Evolutionary conservation across 2,888 invertebrate genomes (phyloP).

Genomic region (Gandaritis pyraliata): DNA sequence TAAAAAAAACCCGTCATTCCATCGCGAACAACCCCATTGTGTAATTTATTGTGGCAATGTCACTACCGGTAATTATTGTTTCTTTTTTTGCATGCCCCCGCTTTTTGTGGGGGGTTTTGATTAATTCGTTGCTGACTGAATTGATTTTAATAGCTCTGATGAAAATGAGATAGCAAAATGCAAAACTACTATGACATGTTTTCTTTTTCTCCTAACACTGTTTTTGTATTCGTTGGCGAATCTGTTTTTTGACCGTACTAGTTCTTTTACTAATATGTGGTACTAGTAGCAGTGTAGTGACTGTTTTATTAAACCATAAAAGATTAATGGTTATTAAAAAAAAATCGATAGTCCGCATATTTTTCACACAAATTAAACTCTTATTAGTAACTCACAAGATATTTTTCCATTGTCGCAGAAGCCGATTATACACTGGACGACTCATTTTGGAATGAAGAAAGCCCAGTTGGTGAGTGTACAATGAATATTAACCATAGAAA

Average conservation of each 20-base stretch:
- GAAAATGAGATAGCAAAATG: slow-evolving; percentile 12
- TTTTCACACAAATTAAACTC: not conserved
- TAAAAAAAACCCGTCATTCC: slow-evolving; percentile 53
- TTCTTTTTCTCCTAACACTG: not conserved
- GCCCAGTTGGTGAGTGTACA: slow-evolving; percentile 91
- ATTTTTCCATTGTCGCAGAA: slow-evolving; percentile 87
- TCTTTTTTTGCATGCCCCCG: slow-evolving; percentile 43
- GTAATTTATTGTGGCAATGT: slow-evolving; percentile 61
- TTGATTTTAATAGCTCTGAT: slow-evolving; percentile 30
- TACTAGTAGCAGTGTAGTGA: not conserved
- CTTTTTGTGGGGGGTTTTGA: slow-evolving; percentile 41
- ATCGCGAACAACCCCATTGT: slow-evolving; percentile 58
- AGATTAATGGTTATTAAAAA: not conserved
- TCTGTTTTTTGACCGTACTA: not conserved
- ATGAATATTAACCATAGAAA: slow-evolving; percentile 27
- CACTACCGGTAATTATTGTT: slow-evolving; percentile 51
- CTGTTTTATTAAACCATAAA: not conserved
- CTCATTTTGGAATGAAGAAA: slow-evolving; percentile 97
- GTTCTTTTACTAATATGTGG: no score
- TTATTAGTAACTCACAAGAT: slow-evolving; percentile 22
- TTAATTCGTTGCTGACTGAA: slow-evolving; percentile 38
- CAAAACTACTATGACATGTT: slow-evolving; percentile 7
- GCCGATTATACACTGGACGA: slow-evolving; percentile 96
- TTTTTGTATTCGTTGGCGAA: not conserved
- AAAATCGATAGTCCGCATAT: not conserved